Evolutionary conservation across 2,113 vertebrate species (phyloP).

Genomic region (Toxotes chatareus): DNA sequence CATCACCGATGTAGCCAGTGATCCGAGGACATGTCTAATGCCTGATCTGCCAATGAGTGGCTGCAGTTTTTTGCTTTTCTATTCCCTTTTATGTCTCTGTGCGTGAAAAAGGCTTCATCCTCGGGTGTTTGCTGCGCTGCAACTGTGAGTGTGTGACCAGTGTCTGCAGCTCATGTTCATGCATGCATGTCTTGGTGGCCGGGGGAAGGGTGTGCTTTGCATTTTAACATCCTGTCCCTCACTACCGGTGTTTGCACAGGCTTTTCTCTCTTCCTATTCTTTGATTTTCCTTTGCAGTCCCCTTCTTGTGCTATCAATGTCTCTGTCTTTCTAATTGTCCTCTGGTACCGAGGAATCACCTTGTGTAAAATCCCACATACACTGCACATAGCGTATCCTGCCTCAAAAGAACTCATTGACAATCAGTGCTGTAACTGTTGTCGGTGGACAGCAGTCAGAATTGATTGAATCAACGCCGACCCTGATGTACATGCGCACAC

Average conservation of each 20-base stretch:
- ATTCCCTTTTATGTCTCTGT: background rate
- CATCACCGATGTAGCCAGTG: conserved; percentile 34
- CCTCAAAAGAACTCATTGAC: conserved; percentile 44
- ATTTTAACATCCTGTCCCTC: conserved; percentile 67
- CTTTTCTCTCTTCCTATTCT: conserved; percentile 36
- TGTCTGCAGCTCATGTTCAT: conserved; percentile 62
- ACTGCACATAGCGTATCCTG: background rate
- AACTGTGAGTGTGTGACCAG: conserved; percentile 39
- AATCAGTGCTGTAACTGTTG: conserved; percentile 53
- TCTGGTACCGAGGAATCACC: conserved; percentile 52
- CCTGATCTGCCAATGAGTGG: conserved; percentile 27
- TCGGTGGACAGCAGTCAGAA: conserved; percentile 37
- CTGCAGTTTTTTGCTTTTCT: background rate
- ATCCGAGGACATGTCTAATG: conserved; percentile 26
- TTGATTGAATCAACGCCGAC: conserved; percentile 36
- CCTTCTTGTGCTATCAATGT: background rate
- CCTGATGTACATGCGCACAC: conserved; percentile 23
- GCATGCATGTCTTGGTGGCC: conserved; percentile 65
- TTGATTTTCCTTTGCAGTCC: conserved; percentile 10
- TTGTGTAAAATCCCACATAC: conserved; percentile 33
- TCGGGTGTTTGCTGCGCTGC: conserved; percentile 12
- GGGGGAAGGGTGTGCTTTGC: conserved; percentile 68
- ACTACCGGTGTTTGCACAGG: conserved; percentile 16
- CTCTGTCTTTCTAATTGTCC: conserved; percentile 30
- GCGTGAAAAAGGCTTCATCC: conserved; percentile 1